Evolutionary conservation across 2,888 invertebrate species (phyloP), one percentile per base, ranked within the genome.

Genomic region (Chrysolina haemoptera): DNA sequence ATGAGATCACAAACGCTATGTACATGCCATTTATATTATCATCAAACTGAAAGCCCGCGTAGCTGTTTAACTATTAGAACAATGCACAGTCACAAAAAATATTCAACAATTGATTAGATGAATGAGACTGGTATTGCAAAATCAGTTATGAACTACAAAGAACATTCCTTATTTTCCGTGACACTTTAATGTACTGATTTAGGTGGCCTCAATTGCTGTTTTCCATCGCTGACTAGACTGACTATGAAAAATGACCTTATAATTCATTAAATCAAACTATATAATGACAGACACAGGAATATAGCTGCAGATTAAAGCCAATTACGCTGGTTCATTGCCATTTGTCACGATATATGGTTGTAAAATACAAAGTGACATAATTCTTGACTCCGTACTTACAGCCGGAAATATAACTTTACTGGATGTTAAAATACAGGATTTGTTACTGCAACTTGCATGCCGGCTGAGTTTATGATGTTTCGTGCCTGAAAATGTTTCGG

Each of bases 321-420:
- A 80, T 81, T 81, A 80, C 67, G 62, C 74, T 78, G 67, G 69
- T 78, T 78, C 74, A 81, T 75, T 76, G 77, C 76, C 43, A 71
- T 74, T 74, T 73, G 80, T 79, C 81, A 81, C 81, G 81, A 74
- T 67, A 81, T 78, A 76, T 46, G 73, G 78, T 73, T 80, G 79
- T 81, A 79, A 80, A 80, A 79, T 78, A 80, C 76, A 80, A 78
- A 80, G 79, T 80, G 80, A 80, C 79, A 79, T 80, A 80, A 81
- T 79, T 81, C 76, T 74, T 72, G 75, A 74, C 73, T 77, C 71
- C 66, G 72, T 76, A 76, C 74, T 76, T 74, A 78, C 70, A 76
- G 75, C 79, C 77, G 80, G 81, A 81, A 81, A 76, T 77, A 80
- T 81, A 81, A 81, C 77, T 81, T 78, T 76, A 78, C 76, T 77